Evolutionary conservation across 2,888 invertebrate genomes (phyloP).

Genomic region (Catocala sponsa): DNA sequence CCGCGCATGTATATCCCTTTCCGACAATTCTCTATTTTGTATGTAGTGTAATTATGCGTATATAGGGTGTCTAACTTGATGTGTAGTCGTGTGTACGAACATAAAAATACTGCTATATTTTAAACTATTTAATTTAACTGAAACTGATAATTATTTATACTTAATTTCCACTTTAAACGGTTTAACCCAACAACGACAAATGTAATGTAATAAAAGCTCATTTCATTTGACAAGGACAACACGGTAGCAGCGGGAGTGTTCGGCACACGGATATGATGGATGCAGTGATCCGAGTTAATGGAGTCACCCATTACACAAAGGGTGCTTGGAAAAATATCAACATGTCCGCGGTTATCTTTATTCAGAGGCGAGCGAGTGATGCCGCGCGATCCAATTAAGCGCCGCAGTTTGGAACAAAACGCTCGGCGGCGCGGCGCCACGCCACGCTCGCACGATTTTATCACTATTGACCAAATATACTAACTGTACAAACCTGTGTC

Average conservation of each 20-base stretch:
- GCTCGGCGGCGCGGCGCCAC: slow-evolving; percentile 19
- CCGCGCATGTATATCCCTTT: too few relatives aligned
- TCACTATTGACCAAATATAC: too few relatives aligned
- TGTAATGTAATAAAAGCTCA: slow-evolving; percentile 1
- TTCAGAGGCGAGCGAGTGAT: slow-evolving; percentile 9
- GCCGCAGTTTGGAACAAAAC: slow-evolving; percentile 48
- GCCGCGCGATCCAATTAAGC: slow-evolving; percentile 48
- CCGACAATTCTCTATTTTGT: too few relatives aligned
- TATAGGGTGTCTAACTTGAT: too few relatives aligned
- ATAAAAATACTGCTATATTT: too few relatives aligned
- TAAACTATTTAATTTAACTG: too few relatives aligned
- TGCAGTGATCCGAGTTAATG: slow-evolving; percentile 14
- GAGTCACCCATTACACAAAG: slow-evolving; percentile 32
- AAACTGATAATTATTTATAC: too few relatives aligned
- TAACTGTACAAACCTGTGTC: too few relatives aligned
- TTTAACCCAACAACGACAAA: background rate
- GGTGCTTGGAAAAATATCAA: slow-evolving; percentile 22
- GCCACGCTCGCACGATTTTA: too few relatives aligned
- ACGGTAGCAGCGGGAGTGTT: too few relatives aligned
- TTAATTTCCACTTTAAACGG: background rate
- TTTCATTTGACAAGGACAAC: slow-evolving; percentile 7
- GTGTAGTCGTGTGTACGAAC: too few relatives aligned
- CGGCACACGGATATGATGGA: slow-evolving; percentile 4
- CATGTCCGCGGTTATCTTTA: slow-evolving; percentile 27
- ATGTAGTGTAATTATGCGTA: too few relatives aligned